Conservation (phyloP, 1,140 invertebrate genomes). For the Tachypleus tridentatus region DNA sequence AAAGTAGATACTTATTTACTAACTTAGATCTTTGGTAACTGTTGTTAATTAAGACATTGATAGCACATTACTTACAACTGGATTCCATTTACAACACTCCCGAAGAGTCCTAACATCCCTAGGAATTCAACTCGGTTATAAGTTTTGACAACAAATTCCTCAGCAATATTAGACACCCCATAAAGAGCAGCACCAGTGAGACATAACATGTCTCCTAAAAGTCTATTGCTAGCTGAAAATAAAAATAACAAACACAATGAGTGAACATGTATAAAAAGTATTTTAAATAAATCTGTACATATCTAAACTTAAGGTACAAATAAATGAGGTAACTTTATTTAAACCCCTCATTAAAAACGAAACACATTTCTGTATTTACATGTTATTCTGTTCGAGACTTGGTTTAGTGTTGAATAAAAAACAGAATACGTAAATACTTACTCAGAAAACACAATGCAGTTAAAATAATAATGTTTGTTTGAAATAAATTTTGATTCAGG, state of each 20-base stretch:
- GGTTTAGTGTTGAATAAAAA: too few species aligned
- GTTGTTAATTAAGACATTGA: background rate
- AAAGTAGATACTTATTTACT: conserved; percentile 5
- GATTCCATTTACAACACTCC: conserved; percentile 58
- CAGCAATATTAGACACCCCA: conserved; percentile 64
- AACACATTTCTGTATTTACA: too few species aligned
- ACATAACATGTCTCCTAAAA: conserved; percentile 72
- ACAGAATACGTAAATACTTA: too few species aligned
- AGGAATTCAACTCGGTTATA: conserved; percentile 63
- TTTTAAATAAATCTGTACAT: too few species aligned
- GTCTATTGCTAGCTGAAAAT: conserved; percentile 49
- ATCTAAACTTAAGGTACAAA: too few species aligned
- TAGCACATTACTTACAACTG: conserved; percentile 51
- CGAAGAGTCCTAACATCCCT: conserved; percentile 71
- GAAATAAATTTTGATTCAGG: too few species aligned
- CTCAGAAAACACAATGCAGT: too few species aligned
- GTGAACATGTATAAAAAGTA: background rate
- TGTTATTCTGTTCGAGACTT: too few species aligned
- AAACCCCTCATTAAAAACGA: too few species aligned
- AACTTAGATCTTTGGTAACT: background rate
- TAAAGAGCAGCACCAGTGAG: conserved; percentile 66
- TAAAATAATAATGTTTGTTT: too few species aligned
- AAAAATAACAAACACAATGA: conserved; percentile 33
- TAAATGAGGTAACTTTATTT: too few species aligned
- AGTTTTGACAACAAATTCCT: conserved; percentile 70